phyloP scores from a whole-genome alignment of 2,888 invertebrate genomes.

The Pteria penguin region DNA sequence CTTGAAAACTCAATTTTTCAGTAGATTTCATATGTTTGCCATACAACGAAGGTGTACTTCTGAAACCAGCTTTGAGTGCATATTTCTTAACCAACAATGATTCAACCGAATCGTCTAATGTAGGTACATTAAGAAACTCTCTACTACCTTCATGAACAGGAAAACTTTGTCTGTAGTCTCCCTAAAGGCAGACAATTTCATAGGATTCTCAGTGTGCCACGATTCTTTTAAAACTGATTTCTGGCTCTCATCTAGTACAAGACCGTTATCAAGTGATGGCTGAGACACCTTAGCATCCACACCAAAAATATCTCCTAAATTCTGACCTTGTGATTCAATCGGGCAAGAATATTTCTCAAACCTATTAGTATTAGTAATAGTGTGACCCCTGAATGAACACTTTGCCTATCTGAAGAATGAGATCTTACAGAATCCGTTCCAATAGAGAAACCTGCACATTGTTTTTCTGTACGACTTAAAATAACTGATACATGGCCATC shows the following conservation, averaged over 20 bases:
- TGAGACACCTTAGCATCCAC: too few relatives aligned
- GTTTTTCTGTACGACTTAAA: too few relatives aligned
- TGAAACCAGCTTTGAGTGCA: slow-evolving; percentile 16
- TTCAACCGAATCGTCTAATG: slow-evolving; percentile 8
- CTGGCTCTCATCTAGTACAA: slow-evolving; percentile 28
- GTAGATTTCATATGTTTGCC: slow-evolving; percentile 16
- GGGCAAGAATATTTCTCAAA: too few relatives aligned
- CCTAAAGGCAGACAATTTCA: slow-evolving; percentile 33
- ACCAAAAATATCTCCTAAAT: too few relatives aligned
- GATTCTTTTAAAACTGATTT: slow-evolving; percentile 28
- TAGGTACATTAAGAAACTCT: slow-evolving; percentile 19
- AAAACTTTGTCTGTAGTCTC: slow-evolving; percentile 35
- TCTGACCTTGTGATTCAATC: too few relatives aligned
- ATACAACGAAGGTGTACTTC: slow-evolving; percentile 1
- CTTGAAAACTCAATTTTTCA: slow-evolving; percentile 38
- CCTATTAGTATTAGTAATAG: too few relatives aligned
- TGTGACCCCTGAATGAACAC: too few relatives aligned
- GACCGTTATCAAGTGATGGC: too few relatives aligned
- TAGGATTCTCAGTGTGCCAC: slow-evolving; percentile 25
- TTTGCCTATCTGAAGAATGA: too few relatives aligned
- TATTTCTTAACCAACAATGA: slow-evolving; percentile 26
- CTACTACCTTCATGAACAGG: slow-evolving; percentile 24
- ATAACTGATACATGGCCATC: too few relatives aligned
- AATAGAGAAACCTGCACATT: too few relatives aligned
- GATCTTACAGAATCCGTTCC: too few relatives aligned